These are phyloP conservation scores for Pituophis catenifer DNA, from an alignment of 2,113 vertebrate species.

Conservation along the genomic window DNA sequence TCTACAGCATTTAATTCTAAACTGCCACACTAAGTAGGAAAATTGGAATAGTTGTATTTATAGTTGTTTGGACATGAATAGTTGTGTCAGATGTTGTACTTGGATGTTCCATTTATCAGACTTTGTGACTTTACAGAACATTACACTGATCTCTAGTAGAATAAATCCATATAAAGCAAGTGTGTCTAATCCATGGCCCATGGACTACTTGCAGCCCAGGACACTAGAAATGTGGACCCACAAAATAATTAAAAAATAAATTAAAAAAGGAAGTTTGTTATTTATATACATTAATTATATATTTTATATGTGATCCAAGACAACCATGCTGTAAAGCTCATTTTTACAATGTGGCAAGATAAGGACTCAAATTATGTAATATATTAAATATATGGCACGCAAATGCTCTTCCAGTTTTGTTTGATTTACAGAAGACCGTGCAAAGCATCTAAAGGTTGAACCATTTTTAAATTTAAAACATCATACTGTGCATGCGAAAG, in stretches of 20 bases:
- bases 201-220: neutral
- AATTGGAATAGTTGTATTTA: neutral
- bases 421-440: neutral
- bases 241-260: neutral
- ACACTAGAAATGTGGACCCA: neutral
- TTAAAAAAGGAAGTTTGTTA: neutral
- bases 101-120: neutral
- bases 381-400: neutral
- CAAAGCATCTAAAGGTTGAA: neutral
- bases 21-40: neutral
- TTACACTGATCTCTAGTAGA: neutral
- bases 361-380: neutral
- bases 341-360: neutral
- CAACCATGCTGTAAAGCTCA: neutral
- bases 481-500: neutral
- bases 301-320: neutral
- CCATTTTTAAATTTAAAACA: neutral
- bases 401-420: neutral
- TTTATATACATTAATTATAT: neutral
- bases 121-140: neutral
- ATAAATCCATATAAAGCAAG: neutral
- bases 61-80: neutral
- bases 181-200: neutral
- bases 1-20: neutral
- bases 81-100: neutral